Evolutionary conservation across 92 coral and sea anemone species (phyloP).

Genomic region (Parazoanthus darwini): DNA sequence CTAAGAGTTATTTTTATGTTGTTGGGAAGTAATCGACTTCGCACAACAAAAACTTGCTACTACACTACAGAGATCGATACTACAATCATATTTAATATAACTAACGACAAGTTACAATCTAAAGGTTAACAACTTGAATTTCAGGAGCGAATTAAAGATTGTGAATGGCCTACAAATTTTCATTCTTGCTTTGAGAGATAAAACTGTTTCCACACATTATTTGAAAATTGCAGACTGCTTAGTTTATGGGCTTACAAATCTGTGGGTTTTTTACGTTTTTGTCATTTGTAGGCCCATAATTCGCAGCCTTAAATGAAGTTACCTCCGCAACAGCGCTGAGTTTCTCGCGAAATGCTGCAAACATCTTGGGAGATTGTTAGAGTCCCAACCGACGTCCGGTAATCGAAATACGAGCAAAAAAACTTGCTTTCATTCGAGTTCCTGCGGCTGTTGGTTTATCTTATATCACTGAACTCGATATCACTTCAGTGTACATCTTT

Average conservation of each 20-base stretch:
- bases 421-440: background rate
- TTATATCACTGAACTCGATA: background rate
- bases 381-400: background rate
- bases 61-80: background rate
- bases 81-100: background rate
- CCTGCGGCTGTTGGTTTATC: background rate
- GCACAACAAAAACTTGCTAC: background rate
- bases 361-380: background rate
- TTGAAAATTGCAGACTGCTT: background rate
- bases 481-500: background rate
- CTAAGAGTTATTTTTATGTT: background rate
- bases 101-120: background rate
- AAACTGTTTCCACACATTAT: no score
- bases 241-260: background rate
- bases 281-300: no score
- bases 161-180: no score
- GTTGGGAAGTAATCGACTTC: background rate
- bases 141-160: no score
- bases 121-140: no score
- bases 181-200: no score
- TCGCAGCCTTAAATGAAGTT: background rate
- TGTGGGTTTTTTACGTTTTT: no score
- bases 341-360: constrained; percentile 37
- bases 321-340: constrained; percentile 34
- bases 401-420: background rate